These are phyloP conservation scores for Tamandua tetradactyla DNA, from an alignment of 2,797 vertebrate species.

Conservation along the genomic window DNA sequence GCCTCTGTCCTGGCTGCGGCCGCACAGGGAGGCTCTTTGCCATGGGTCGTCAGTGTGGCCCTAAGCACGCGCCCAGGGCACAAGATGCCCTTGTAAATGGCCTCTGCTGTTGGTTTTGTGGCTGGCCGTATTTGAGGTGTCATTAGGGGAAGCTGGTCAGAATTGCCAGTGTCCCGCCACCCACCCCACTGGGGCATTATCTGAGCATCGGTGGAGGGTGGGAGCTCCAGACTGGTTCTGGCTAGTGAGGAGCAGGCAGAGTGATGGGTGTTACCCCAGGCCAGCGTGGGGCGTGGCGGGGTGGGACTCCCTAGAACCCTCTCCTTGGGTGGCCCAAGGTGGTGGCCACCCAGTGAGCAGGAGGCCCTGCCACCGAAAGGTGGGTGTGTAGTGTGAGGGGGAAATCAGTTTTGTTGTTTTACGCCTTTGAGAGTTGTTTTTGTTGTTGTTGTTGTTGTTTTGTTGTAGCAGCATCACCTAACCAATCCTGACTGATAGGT, in stretches of 20 bases:
- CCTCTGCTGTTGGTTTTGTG: not conserved
- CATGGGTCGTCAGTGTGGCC: not conserved
- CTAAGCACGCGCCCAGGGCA: not conserved
- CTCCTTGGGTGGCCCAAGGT: slow-evolving; percentile 75
- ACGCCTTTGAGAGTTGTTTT: not conserved
- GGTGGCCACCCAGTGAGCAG: not conserved
- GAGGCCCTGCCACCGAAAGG: too few species aligned
- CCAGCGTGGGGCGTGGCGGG: not conserved
- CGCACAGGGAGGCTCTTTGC: not conserved
- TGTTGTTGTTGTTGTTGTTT: too few species aligned
- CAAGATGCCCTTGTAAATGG: not conserved
- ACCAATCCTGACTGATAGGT: not conserved
- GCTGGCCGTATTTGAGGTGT: not conserved
- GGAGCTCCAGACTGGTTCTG: not conserved
- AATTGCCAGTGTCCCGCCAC: not conserved
- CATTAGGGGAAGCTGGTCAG: not conserved
- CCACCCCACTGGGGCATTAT: not conserved
- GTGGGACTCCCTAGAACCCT: slow-evolving; percentile 70
- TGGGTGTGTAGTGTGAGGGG: accelerated
- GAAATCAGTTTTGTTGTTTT: not conserved
- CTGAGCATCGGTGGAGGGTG: not conserved
- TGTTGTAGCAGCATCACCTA: not conserved
- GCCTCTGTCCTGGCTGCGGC: not conserved
- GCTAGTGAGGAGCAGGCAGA: not conserved
- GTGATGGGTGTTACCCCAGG: not conserved